Percentiles rank a stretch among this genome's conserved stretches.
Conservation (phyloP, 2,888 invertebrate genomes). For the Heliconius ismenius region DNA sequence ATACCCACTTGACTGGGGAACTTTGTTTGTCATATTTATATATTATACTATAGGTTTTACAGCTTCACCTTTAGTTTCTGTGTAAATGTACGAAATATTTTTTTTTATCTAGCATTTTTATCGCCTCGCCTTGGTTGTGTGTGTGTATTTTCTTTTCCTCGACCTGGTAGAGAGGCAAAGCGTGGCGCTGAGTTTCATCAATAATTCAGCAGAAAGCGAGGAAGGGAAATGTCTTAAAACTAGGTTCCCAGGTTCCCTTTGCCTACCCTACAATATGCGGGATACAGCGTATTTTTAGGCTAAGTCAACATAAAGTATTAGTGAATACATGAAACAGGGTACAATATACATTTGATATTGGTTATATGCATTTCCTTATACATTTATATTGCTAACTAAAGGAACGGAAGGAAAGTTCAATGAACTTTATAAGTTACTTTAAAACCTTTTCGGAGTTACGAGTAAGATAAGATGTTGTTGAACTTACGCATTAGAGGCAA, state of each 20-base stretch:
- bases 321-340: neutral
- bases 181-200: neutral
- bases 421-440: constrained; percentile 13
- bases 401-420: neutral
- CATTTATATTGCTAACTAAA: too few relatives aligned
- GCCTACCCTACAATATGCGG: neutral
- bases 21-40: neutral
- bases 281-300: neutral
- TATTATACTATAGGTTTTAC: too few relatives aligned
- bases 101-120: neutral
- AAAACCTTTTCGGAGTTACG: constrained; percentile 23
- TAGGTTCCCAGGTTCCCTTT: neutral
- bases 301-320: neutral
- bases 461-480: constrained; percentile 30
- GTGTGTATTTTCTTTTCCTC: neutral
- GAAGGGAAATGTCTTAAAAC: neutral
- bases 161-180: neutral
- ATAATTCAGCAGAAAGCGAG: neutral
- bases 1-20: neutral
- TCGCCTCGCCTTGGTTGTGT: too few relatives aligned
- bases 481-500: constrained; percentile 26
- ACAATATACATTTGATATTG: neutral
- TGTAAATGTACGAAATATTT: too few relatives aligned
- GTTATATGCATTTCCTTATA: neutral
- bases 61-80: too few relatives aligned